Evolutionary conservation across 2,888 invertebrate species (phyloP), one percentile per base, ranked within the genome.

Genomic region (Drosophila vallismaia): DNA sequence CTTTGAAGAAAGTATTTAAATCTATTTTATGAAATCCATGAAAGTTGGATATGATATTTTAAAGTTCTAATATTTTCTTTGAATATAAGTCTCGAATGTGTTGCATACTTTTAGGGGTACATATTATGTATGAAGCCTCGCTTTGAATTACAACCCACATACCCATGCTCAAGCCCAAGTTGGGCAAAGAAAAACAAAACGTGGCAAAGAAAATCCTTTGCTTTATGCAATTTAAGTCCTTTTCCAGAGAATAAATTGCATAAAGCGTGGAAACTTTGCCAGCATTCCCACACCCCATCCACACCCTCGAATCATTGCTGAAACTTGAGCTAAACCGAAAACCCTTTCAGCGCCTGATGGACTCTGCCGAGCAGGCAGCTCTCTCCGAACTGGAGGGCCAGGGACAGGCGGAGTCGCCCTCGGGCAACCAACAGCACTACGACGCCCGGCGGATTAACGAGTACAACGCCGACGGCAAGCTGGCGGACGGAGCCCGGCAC

Each of bases 331-430:
- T 19, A 14, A 19, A 51, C 29, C 31, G 40, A 26, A 12, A 36
- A 29, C 40, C 14, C 49, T 29, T 92, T 24, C 92, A 97, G 97
- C 95, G 97, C 79, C 95, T 97, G 88, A 97, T 97, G 95, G 97
- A 97, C 92, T 96, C 96, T 10, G 97, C 97, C 0, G 97, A 97
- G 90, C 95, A 96, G 91, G 96, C 97, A 0, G 97, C 97, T 0
- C 93, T 96, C 12, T 94, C 96, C 10, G 94, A 95, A 83, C 92
- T 94, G 62, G 93, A 93, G 71, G 77, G 88, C 0, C 91, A 91
- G 64, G 75, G 88, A 10, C 88, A 67, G 50, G 53, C 68, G 7
- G 86, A 86, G 24, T 38, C 62, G 14, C 62, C 58, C 10, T 8
- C 68, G 63, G 69, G 84, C n/a, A 70, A 59, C 10, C 85, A 77